phyloP scores from a whole-genome alignment of 2,113 vertebrate species.

The Lampris megalopsis region DNA sequence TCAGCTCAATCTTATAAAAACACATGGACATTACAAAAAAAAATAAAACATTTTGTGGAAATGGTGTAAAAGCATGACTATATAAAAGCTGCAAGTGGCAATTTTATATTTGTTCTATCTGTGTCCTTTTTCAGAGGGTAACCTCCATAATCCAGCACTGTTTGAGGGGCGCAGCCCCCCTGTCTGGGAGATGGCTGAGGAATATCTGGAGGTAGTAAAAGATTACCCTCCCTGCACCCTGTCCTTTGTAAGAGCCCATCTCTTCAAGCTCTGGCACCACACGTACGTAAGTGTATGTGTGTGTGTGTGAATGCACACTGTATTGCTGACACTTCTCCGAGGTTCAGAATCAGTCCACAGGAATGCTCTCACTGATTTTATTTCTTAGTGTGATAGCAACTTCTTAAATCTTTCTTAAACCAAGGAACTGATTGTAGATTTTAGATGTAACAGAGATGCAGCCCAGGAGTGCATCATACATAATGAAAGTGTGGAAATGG shows the following conservation, averaged over 20 bases:
- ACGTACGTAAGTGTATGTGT: slow-evolving; percentile 84
- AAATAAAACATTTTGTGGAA: too few species aligned
- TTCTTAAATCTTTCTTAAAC: too few species aligned
- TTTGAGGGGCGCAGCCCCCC: slow-evolving; percentile 92
- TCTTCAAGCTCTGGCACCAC: slow-evolving; percentile 99
- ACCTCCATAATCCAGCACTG: slow-evolving; percentile 96
- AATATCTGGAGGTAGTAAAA: slow-evolving; percentile 92
- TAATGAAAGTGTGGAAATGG: too few species aligned
- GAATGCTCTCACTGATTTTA: too few species aligned
- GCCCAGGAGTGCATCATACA: too few species aligned
- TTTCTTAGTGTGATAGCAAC: too few species aligned
- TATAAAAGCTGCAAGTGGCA: too few species aligned
- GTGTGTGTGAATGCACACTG: neutral
- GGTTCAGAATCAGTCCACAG: neutral
- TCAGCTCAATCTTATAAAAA: too few species aligned
- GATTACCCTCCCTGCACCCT: slow-evolving; percentile 90
- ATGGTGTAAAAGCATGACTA: too few species aligned
- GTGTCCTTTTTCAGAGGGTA: slow-evolving; percentile 86
- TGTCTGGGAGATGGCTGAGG: slow-evolving; percentile 97
- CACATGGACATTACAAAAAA: too few species aligned
- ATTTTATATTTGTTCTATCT: neutral
- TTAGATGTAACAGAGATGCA: too few species aligned
- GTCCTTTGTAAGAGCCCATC: slow-evolving; percentile 93
- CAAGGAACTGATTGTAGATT: too few species aligned
- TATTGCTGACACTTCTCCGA: neutral